Conservation (phyloP, 2,888 invertebrate species). For the Chelonus formosanus region DNA sequence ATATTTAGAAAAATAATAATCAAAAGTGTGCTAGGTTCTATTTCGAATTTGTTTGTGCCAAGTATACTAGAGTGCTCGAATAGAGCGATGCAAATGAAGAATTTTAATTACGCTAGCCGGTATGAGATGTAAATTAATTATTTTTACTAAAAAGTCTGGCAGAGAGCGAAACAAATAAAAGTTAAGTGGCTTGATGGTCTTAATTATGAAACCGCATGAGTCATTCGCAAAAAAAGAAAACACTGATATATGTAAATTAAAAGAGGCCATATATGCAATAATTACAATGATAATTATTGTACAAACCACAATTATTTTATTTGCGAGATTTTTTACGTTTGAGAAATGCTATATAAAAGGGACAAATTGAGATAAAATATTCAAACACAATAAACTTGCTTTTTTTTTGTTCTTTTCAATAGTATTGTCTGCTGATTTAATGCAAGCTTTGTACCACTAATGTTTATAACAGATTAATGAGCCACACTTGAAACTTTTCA, state of each 20-base stretch:
- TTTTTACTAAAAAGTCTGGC: slow-evolving; percentile 19
- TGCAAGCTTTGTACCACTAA: too few relatives aligned
- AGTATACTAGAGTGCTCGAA: slow-evolving; percentile 28
- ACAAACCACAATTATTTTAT: too few relatives aligned
- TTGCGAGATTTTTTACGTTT: too few relatives aligned
- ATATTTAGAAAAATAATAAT: slow-evolving; percentile 10
- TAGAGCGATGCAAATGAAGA: slow-evolving; percentile 33
- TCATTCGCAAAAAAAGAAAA: slow-evolving; percentile 11
- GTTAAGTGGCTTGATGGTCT: slow-evolving; percentile 26
- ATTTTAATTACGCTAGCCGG: slow-evolving; percentile 28
- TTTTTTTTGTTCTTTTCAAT: too few relatives aligned
- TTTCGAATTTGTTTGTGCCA: slow-evolving; percentile 27
- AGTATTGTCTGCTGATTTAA: too few relatives aligned
- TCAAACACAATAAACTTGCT: too few relatives aligned
- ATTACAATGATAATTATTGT: too few relatives aligned
- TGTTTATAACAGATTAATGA: too few relatives aligned
- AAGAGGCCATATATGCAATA: too few relatives aligned
- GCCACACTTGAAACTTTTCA: too few relatives aligned
- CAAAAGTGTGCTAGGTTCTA: slow-evolving; percentile 19
- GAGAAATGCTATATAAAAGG: too few relatives aligned
- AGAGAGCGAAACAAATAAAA: slow-evolving; percentile 24
- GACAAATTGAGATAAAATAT: too few relatives aligned
- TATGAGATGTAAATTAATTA: slow-evolving; percentile 32
- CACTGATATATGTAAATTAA: background rate
- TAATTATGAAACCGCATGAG: slow-evolving; percentile 19